Evolutionary conservation across 2,888 invertebrate genomes (phyloP), one percentile per base, ranked within the genome.

Genomic region (Acanthosoma haemorrhoidale): DNA sequence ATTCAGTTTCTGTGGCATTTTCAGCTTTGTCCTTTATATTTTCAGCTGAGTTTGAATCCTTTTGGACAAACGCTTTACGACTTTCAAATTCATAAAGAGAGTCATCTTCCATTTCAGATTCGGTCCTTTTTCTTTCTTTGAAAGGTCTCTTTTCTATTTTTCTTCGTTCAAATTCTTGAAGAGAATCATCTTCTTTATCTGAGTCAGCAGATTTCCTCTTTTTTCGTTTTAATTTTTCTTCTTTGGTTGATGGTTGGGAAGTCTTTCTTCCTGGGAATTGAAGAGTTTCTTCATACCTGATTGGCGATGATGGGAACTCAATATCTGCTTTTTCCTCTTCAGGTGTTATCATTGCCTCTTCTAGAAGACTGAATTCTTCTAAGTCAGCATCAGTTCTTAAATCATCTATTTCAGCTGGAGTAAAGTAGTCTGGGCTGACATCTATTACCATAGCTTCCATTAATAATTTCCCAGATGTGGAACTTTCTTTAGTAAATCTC

Each of bases 381-480:
- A 94, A 82, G 75, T 91, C 93, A 0, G 91, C 92, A 81, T 94
- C 93, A 0, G 94, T 94, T 68, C 91, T 84, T 72, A 91, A 81
- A 78, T 93, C 93, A 31, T 79, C 78, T 77, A 92, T 91, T 75
- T 88, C 89, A 75, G 87, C 87, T n/a, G 87, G 84, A 0, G 85
- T 84, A 77, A 92, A 93, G 76, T 91, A 92, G 75, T 93, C 91
- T 1, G 92, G 91, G 0, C 90, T 88, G 0, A 94, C 92, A 74
- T 94, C 94, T 67, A 94, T 93, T 13, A 94, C 89, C 29, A 94
- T 90, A 0, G 94, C 94, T 81, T 94, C 94, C 92, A 94, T 92
- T 0, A 92, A 79, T 1, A 94, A 82, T 78, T 93, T 92, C 4
- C 93, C 92, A 0, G 92, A 91, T 8, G 89, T 91, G 0, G 93